A percentile compares a stretch with the other conserved stretches of the same genome.
phyloP scores from a whole-genome alignment of 2,888 invertebrate genomes.

The Clistopyga incitator region DNA sequence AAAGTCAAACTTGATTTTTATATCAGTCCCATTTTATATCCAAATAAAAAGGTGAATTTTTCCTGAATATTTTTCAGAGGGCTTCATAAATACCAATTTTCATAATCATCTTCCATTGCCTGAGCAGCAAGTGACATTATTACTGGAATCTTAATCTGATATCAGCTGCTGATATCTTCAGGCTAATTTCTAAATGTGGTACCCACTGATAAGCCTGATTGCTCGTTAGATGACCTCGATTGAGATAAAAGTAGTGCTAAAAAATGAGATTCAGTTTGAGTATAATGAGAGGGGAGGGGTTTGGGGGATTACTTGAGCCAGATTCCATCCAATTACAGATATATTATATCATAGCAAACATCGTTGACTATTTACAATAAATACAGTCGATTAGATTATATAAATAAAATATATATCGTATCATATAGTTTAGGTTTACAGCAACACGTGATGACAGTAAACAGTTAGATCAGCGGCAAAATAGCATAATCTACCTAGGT shows the following conservation, averaged over 20 bases:
- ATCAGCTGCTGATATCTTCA: neutral
- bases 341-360: slow-evolving; percentile 84
- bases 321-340: slow-evolving; percentile 83
- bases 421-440: slow-evolving; percentile 81
- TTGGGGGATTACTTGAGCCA: slow-evolving; percentile 72
- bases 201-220: neutral
- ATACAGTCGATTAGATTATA: slow-evolving; percentile 83
- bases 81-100: too few relatives aligned
- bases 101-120: too few relatives aligned
- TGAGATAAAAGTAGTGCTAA: neutral
- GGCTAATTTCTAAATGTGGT: neutral
- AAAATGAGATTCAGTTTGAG: neutral
- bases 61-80: too few relatives aligned
- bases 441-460: slow-evolving; percentile 84
- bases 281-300: slow-evolving; percentile 36
- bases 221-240: too few relatives aligned
- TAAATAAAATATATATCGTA: slow-evolving; percentile 83
- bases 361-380: slow-evolving; percentile 84
- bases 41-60: too few relatives aligned
- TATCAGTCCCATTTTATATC: neutral
- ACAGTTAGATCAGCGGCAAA: slow-evolving; percentile 83
- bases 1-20: neutral
- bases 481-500: slow-evolving; percentile 82
- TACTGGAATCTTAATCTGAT: neutral
- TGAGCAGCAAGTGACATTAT: too few relatives aligned